These are phyloP conservation scores for Elysia chlorotica DNA, from an alignment of 1,140 invertebrate species.

Conservation along the genomic window DNA sequence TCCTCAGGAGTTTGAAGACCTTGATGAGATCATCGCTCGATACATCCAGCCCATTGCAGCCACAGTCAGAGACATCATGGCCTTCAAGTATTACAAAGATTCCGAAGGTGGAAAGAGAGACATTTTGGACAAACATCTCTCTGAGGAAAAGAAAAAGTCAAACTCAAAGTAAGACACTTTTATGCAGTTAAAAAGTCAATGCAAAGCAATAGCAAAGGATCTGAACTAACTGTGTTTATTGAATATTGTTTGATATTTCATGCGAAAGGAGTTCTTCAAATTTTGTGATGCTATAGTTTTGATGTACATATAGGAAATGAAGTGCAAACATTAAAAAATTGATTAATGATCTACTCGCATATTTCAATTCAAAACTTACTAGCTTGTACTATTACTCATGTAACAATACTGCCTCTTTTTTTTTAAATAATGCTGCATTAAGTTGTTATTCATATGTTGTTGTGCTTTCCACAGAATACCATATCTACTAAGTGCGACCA, in stretches of 20 bases:
- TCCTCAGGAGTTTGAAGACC: conserved; percentile 87
- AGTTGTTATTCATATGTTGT: neutral
- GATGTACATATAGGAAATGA: no score
- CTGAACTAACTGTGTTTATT: no score
- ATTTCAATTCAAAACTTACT: no score
- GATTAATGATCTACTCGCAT: no score
- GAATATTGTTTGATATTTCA: no score
- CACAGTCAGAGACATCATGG: conserved; percentile 85
- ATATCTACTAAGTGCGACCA: conserved; percentile 61
- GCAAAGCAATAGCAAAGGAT: no score
- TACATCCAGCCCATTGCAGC: conserved; percentile 95
- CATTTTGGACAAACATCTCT: conserved; percentile 84
- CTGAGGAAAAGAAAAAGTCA: conserved; percentile 59
- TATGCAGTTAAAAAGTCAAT: no score
- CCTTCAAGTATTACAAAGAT: conserved; percentile 88
- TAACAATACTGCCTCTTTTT: no score
- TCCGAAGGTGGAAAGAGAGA: conserved; percentile 72
- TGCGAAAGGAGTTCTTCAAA: no score
- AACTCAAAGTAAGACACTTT: conserved; percentile 52
- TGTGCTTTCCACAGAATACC: conserved; percentile 52
- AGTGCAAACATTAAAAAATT: no score
- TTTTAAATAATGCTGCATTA: neutral
- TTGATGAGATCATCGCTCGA: conserved; percentile 98
- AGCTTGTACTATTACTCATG: no score
- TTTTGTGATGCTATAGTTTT: no score